These are phyloP conservation scores for Andrena bucephala DNA, from an alignment of 2,888 invertebrate species.

Conservation along the genomic window DNA sequence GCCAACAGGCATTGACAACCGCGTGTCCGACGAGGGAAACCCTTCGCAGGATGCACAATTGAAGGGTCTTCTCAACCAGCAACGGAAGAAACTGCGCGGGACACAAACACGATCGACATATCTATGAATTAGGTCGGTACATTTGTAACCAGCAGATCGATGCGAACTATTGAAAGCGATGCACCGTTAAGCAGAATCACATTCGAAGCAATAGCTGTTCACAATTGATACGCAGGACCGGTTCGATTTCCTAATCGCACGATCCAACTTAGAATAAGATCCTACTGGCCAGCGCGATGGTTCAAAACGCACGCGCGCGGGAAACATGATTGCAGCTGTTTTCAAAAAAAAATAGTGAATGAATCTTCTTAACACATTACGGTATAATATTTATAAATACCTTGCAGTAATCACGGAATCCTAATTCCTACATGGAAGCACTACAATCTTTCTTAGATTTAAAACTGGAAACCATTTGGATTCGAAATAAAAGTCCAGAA, in stretches of 20 bases:
- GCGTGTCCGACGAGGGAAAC: constrained; percentile 37
- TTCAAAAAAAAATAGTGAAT: not conserved
- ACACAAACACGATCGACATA: constrained; percentile 15
- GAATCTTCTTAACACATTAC: too few relatives aligned
- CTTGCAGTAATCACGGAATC: too few relatives aligned
- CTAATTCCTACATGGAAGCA: too few relatives aligned
- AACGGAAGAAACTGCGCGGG: constrained; percentile 13
- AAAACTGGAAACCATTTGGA: too few relatives aligned
- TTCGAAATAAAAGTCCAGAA: too few relatives aligned
- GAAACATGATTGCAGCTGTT: not conserved
- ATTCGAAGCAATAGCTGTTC: not conserved
- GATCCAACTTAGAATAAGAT: not conserved
- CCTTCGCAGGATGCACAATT: constrained; percentile 25
- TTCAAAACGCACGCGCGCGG: constrained; percentile 15
- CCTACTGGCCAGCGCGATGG: not conserved
- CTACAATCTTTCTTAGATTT: too few relatives aligned
- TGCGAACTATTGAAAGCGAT: constrained; percentile 43
- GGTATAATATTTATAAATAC: too few relatives aligned
- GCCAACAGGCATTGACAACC: constrained; percentile 13
- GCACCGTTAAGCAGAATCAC: constrained; percentile 16
- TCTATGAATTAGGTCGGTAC: constrained; percentile 58
- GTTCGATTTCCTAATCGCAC: not conserved
- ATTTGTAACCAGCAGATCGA: constrained; percentile 55
- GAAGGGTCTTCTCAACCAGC: constrained; percentile 28
- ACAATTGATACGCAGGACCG: not conserved